phyloP scores from a whole-genome alignment of 2,888 invertebrate species.

The Galeopsomyia nigrocyanea region DNA sequence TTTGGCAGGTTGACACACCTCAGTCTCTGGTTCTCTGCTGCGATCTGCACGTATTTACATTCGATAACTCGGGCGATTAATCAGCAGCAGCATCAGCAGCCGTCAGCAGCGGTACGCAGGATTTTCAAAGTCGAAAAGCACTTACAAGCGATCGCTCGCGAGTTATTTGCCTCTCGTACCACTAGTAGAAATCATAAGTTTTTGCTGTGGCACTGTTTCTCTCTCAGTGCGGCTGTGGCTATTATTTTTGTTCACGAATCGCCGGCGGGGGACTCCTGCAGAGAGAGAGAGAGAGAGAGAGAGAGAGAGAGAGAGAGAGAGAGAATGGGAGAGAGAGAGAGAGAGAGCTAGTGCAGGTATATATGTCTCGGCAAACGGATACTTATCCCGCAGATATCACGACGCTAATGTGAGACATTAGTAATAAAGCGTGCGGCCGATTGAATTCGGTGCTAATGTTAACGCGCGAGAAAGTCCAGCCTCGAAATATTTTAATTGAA shows the following conservation, averaged over 20 bases:
- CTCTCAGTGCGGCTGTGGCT: not conserved
- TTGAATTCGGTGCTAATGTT: no score
- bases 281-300: not conserved
- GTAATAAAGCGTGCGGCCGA: no score
- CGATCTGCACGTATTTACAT: constrained; percentile 36
- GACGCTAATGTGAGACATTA: not conserved
- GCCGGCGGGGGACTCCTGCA: not conserved
- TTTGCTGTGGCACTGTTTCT: not conserved
- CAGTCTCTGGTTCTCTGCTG: constrained; percentile 45
- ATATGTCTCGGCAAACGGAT: constrained; percentile 12
- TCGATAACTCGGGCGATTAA: constrained; percentile 30
- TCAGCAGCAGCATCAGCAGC: no score
- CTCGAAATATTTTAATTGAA: no score
- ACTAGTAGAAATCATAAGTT: not conserved
- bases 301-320: constrained; percentile 7
- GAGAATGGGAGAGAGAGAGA: not conserved
- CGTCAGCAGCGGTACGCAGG: not conserved
- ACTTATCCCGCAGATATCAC: constrained; percentile 21
- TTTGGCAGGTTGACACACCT: constrained; percentile 66
- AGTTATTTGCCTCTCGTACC: not conserved
- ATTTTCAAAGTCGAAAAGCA: constrained; percentile 6
- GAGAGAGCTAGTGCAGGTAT: not conserved
- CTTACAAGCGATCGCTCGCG: constrained; percentile 9
- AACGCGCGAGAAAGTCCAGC: no score
- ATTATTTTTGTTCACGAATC: not conserved